Base-by-base conservation (phyloP, 2,113 vertebrate genomes). In the Candoia aspera region DNA sequence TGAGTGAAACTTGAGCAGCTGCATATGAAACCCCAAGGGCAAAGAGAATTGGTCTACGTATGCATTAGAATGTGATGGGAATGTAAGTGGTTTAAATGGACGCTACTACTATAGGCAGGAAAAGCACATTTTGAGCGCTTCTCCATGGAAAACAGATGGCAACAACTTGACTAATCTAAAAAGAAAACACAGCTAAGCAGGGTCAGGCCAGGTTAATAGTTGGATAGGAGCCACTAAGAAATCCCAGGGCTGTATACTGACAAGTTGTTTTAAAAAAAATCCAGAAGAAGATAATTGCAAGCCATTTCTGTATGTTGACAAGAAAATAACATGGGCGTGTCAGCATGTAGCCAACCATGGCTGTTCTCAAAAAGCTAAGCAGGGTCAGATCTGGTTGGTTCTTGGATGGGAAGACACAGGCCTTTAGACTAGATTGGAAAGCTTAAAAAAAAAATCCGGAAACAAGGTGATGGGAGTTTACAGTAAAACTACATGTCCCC, bases 1-100 rank as follows among this genome's bases (percentile, higher is more conserved):
- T 90, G 89, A 79, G 85, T 87, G 93, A 90, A 93, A 53, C 68
- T 13, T 24, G 2, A 53, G 83, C 42, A 24, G 11, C 24, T 54
- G 84, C 23, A 49, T 53, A 12, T 11, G 10, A 13, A 8, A 13
- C 37, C 49, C 2, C 21, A 90, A 37, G 53, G 89, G 10, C 1
- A 8, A n/a, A 23, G 19, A 79, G 62, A n/a, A 49, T 23, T 12
- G 17, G 29, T 54, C 49, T 29, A 84, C 79, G 42, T 29, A 87
- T 53, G 55, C 17, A 58, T 3, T 3, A 87, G 6, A 15, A 58
- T 33, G 33, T 4, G 57, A 29, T 29, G 24, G 33, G 33, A 23
- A 42, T 37, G 2, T 49, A 49, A 9, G 42, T 24, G 24, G 10
- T 60, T 37, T n/a, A 26, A 46, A 46, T 26, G 21, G 57, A 53